Base-by-base conservation (phyloP, 2,888 invertebrate genomes). In the Stenchaetothrips biformis region DNA sequence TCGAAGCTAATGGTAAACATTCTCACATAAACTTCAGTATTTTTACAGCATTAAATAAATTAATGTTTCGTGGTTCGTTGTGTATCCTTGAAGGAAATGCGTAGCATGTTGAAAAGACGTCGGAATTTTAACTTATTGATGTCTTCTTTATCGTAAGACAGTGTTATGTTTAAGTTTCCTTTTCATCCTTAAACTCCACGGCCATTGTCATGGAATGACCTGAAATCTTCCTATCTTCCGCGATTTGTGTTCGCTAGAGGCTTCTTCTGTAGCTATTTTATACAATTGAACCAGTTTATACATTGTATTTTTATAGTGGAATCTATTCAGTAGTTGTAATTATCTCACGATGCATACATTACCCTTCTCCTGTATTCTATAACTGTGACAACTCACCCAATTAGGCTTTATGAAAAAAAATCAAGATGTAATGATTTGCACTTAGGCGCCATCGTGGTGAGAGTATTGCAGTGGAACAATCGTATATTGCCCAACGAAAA, bases 71-170 rank as follows among this genome's bases (percentile, higher is more conserved):
- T 9, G 53, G 16, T 13, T 21, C 67, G 67, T 74, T 74, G n/a
- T 74, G 67, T 74, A 74, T 25, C 67, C 67, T 74, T 7, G 25
- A 11, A 21, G 67, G 21, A 37, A 37, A 37, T 37, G 37, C 37
- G 37, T 37, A 37, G 37, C 37, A 37, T 37, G 37, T 7, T 74
- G 25, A 11, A 25, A 4, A 25, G 21, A 74, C 21, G 67, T 74
- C 25, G 67, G 67, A 4, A 25, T 2, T 78, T 59, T 59, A 80
- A 18, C 48, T 53, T 78, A 47, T 80, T 80, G 48, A 79, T 21
- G 78, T 78, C 67, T 62, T 79, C 48, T 80, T 74, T 78, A 79
- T 79, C 79, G 79, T 79, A 77, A 81, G 78, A 67, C 77, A 74
- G 25, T 81, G 67, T 53, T 77, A 67, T 80, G 67, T 79, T 77